These are phyloP conservation scores for Odocoileus hemionus DNA, from an alignment of 2,113 vertebrate species.

Conservation along the genomic window DNA sequence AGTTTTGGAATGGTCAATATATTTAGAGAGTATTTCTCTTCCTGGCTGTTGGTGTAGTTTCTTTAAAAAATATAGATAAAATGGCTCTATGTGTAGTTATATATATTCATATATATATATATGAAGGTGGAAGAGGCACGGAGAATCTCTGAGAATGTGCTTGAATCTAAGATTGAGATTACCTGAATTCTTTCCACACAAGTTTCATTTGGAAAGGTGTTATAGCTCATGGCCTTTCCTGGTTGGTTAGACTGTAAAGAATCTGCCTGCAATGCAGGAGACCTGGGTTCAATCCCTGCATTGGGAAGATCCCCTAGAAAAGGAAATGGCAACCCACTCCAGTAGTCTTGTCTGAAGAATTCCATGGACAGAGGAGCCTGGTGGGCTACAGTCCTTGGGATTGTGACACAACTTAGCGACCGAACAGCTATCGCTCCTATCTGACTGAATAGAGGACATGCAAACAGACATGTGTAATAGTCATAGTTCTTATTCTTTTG, in stretches of 20 bases:
- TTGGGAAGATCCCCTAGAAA: background rate
- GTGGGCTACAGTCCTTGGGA: background rate
- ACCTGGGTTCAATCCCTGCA: background rate
- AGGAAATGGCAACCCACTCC: background rate
- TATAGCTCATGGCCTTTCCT: background rate
- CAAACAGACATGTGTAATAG: fast-evolving
- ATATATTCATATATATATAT: background rate
- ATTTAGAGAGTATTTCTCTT: background rate
- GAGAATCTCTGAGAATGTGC: background rate
- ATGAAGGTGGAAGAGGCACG: too few species aligned
- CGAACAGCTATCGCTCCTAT: fast-evolving
- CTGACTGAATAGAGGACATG: fast-evolving
- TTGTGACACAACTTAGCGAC: fast-evolving
- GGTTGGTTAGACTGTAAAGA: background rate
- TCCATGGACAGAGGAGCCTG: background rate
- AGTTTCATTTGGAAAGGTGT: background rate
- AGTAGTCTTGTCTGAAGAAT: background rate
- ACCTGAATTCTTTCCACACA: background rate
- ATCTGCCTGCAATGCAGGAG: background rate
- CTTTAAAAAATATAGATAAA: background rate
- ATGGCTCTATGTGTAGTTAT: background rate
- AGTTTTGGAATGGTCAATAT: background rate
- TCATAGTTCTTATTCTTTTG: background rate
- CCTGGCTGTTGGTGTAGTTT: background rate
- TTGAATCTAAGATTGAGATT: background rate